Conservation (phyloP, 2,113 vertebrate genomes). For the Rallus limicola region DNA sequence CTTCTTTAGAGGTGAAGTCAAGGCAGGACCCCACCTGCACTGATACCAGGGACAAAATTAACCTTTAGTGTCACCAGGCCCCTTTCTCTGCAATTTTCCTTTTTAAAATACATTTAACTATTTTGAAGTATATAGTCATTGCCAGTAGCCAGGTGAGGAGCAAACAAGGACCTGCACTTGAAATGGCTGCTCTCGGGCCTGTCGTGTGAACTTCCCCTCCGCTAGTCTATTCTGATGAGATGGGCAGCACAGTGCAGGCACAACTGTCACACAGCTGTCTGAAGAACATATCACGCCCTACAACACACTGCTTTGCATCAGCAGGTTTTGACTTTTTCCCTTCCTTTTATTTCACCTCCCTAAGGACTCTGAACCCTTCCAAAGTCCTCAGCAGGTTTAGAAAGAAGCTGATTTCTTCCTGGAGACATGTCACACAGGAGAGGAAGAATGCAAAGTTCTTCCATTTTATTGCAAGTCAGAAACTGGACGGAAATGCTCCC, state of each 20-base stretch:
- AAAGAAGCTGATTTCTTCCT: not conserved
- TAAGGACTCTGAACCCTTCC: not conserved
- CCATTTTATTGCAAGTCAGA: not conserved
- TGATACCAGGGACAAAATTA: not conserved
- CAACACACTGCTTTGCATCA: not conserved
- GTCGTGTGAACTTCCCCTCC: not conserved
- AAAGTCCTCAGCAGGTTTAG: not conserved
- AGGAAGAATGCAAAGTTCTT: not conserved
- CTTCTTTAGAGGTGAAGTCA: not conserved
- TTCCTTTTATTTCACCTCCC: not conserved
- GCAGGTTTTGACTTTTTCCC: not conserved
- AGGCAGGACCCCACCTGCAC: not conserved
- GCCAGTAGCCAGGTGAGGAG: not conserved
- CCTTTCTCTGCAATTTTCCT: not conserved
- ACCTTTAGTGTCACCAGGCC: not conserved
- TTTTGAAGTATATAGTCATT: not conserved
- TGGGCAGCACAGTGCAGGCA: not conserved
- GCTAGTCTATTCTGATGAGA: not conserved
- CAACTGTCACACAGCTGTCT: not conserved
- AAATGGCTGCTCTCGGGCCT: not conserved
- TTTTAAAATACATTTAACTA: not conserved
- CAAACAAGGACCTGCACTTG: not conserved
- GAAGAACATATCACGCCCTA: not conserved
- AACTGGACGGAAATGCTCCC: not conserved
- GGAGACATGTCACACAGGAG: not conserved